These are phyloP conservation scores for Nephila pilipes DNA, from an alignment of 1,140 invertebrate genomes.

Conservation along the genomic window DNA sequence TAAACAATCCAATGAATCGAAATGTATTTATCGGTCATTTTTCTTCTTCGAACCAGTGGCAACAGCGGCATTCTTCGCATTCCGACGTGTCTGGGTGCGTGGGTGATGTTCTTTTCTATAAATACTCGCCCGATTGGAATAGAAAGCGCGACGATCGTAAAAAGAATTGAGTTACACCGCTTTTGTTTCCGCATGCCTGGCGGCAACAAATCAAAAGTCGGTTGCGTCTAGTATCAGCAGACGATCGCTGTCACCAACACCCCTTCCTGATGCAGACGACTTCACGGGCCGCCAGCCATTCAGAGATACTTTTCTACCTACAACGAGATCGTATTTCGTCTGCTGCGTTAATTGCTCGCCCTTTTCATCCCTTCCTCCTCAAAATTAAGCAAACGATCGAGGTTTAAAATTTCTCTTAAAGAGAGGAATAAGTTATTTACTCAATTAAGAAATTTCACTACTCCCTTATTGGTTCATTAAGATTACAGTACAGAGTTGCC, in stretches of 20 bases:
- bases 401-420: no score
- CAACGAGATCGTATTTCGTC: no score
- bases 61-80: neutral
- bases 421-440: no score
- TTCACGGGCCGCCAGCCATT: no score
- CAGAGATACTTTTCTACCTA: no score
- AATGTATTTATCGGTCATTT: neutral
- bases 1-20: neutral
- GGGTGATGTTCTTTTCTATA: neutral
- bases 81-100: neutral
- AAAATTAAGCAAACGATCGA: no score
- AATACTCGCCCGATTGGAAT: constrained; percentile 6
- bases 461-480: no score
- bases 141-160: neutral
- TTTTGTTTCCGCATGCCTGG: constrained; percentile 18
- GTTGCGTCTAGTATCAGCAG: neutral
- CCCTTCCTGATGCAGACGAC: neutral
- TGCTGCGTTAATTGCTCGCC: no score
- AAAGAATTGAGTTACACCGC: neutral
- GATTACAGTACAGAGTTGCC: no score
- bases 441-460: no score
- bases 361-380: no score
- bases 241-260: neutral
- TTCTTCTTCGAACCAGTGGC: neutral
- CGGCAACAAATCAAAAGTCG: neutral